These are phyloP conservation scores for Coecobrya sp. DNA, from an alignment of 2,888 invertebrate genomes.

Conservation along the genomic window DNA sequence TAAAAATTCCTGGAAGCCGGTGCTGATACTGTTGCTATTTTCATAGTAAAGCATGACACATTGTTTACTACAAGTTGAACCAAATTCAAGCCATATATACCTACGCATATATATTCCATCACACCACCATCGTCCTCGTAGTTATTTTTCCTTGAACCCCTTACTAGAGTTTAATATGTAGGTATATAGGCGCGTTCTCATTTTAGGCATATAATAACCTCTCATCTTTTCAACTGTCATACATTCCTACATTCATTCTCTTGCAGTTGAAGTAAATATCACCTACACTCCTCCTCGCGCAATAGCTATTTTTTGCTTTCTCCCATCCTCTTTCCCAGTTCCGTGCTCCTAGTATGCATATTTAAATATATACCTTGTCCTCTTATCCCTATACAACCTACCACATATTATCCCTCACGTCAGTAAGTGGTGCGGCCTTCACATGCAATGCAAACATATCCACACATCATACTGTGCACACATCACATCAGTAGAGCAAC, in stretches of 20 bases:
- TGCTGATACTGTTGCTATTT: neutral
- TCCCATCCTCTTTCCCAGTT: conserved; percentile 2
- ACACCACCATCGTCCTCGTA: neutral
- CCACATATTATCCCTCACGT: neutral
- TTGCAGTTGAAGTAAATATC: neutral
- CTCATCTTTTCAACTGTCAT: neutral
- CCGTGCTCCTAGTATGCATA: neutral
- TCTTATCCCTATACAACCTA: neutral
- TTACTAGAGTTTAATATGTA: neutral
- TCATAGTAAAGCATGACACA: neutral
- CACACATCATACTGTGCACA: conserved; percentile 25
- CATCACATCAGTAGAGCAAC: conserved; percentile 21
- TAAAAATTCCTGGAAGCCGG: conserved; percentile 5
- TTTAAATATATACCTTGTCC: neutral
- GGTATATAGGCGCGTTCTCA: conserved; percentile 4
- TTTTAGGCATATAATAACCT: conserved; percentile 26
- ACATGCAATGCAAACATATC: conserved; percentile 73
- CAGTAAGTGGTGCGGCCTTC: conserved; percentile 66
- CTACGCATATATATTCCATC: neutral
- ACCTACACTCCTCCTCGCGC: neutral
- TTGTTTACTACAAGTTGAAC: neutral
- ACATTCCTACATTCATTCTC: neutral
- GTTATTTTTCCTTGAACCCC: conserved; percentile 26
- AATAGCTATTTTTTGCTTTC: neutral
- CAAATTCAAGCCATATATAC: neutral